Conservation (phyloP, 2,888 invertebrate species). For the Lamellibrachia columna region DNA sequence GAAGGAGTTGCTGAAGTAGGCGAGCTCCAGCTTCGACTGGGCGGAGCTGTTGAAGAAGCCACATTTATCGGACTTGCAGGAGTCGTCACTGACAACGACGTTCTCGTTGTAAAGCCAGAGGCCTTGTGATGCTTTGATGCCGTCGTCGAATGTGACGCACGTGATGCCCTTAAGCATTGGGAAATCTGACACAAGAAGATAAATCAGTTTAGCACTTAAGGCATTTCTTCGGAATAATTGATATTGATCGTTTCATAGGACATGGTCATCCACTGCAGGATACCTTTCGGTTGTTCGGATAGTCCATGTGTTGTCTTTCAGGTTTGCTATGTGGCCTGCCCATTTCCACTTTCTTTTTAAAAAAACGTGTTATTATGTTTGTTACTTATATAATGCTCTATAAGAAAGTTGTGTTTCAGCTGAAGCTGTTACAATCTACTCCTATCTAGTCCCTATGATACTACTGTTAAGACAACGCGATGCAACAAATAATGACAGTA, state of each 20-base stretch:
- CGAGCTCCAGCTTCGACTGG: slow-evolving; percentile 8
- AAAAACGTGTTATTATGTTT: too few relatives aligned
- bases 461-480: too few relatives aligned
- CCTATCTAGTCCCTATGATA: too few relatives aligned
- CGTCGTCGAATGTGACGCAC: not conserved
- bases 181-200: not conserved
- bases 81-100: not conserved
- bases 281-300: too few relatives aligned
- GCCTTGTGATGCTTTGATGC: not conserved
- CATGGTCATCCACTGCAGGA: not conserved
- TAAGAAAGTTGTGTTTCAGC: too few relatives aligned
- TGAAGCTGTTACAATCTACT: too few relatives aligned
- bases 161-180: slow-evolving; percentile 7
- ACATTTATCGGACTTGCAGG: not conserved
- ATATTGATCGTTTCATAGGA: not conserved
- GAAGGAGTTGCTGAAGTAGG: slow-evolving; percentile 24
- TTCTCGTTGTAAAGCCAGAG: slow-evolving; percentile 19
- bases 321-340: too few relatives aligned
- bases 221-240: not conserved
- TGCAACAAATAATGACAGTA: too few relatives aligned
- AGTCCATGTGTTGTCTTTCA: too few relatives aligned
- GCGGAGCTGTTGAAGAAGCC: slow-evolving; percentile 22
- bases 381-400: not conserved
- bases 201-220: not conserved
- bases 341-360: too few relatives aligned